phyloP scores from a whole-genome alignment of 2,113 vertebrate species.

The Syngnathus scovelli region DNA sequence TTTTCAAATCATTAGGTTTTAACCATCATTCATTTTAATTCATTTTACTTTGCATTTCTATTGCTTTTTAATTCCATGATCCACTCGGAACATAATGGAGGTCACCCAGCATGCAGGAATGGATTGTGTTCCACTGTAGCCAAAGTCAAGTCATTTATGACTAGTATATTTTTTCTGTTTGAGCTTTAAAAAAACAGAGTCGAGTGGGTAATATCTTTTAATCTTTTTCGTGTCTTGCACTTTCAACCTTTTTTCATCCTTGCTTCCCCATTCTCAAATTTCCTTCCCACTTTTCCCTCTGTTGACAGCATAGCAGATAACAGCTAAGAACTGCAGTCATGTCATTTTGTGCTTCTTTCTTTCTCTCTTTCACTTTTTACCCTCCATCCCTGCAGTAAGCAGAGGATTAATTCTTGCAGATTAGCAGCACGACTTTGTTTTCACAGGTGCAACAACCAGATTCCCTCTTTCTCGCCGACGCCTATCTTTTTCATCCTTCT shows the following conservation, averaged over 20 bases:
- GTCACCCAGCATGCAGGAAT: background rate
- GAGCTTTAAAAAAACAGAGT: background rate
- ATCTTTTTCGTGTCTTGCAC: background rate
- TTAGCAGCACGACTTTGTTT: conserved; percentile 24
- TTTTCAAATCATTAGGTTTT: no score
- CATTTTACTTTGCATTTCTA: background rate
- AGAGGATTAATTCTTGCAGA: conserved; percentile 29
- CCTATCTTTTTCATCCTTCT: conserved; percentile 2
- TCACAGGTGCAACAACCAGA: background rate
- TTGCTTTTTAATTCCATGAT: background rate
- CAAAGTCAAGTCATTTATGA: background rate
- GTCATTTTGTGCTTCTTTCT: background rate
- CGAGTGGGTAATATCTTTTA: background rate
- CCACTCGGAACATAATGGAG: background rate
- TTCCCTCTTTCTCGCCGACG: background rate
- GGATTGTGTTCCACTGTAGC: background rate
- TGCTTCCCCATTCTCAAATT: conserved; percentile 5
- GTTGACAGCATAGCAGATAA: conserved; percentile 15
- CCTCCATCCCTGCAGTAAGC: conserved; percentile 2
- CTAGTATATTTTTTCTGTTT: background rate
- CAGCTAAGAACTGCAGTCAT: conserved; percentile 9
- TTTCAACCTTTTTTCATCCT: background rate
- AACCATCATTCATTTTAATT: no score
- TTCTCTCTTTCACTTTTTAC: conserved; percentile 2
- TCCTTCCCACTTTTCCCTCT: conserved; percentile 8